These are phyloP conservation scores for Thalassaphorura encarpata DNA, from an alignment of 1,140 invertebrate species.

Conservation along the genomic window DNA sequence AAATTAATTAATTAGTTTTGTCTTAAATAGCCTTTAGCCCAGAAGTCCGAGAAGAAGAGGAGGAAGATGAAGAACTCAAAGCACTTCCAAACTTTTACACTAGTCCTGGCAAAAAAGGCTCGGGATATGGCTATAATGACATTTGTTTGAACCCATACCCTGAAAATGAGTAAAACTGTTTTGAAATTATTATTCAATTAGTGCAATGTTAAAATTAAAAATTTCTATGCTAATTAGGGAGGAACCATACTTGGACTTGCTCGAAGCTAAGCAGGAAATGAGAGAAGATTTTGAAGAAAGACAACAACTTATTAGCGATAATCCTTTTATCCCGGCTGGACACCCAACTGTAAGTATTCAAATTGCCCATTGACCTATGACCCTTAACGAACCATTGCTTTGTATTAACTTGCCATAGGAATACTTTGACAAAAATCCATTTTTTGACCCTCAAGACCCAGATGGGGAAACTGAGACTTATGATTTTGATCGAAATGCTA, in stretches of 20 bases:
- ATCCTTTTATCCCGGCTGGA: too few relatives aligned
- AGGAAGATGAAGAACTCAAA: slow-evolving; percentile 1
- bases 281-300: slow-evolving; percentile 19
- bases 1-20: not conserved
- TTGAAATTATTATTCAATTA: not conserved
- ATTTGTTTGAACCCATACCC: slow-evolving; percentile 25
- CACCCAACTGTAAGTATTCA: too few relatives aligned
- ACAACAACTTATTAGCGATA: too few relatives aligned
- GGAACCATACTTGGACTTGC: slow-evolving; percentile 24
- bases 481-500: slow-evolving; percentile 19
- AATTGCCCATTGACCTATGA: too few relatives aligned
- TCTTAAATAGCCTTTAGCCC: slow-evolving; percentile 11
- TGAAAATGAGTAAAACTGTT: slow-evolving; percentile 15
- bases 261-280: slow-evolving; percentile 11
- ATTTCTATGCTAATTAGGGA: slow-evolving; percentile 5
- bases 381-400: too few relatives aligned
- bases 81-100: slow-evolving; percentile 21
- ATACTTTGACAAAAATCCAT: slow-evolving; percentile 31
- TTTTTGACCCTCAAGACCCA: slow-evolving; percentile 17
- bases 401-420: slow-evolving; percentile 2
- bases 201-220: not conserved
- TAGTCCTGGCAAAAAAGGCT: slow-evolving; percentile 29
- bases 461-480: slow-evolving; percentile 24
- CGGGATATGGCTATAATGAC: slow-evolving; percentile 28
- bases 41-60: slow-evolving; percentile 2